Evolutionary conservation across 2,888 invertebrate species (phyloP).

Genomic region (Steinernema scapterisci): DNA sequence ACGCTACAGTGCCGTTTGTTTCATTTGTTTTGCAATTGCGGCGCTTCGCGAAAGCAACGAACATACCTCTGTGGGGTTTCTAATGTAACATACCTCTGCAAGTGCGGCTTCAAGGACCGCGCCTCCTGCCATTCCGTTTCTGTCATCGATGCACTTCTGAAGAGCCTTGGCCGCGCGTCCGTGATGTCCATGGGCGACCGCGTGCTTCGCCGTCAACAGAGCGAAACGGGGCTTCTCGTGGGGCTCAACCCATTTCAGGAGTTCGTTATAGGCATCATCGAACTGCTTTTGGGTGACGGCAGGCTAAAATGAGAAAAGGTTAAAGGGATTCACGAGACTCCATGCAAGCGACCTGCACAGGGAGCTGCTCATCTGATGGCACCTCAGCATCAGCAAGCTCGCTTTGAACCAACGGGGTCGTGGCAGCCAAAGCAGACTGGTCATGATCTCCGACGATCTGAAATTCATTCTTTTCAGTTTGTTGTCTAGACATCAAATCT

Average conservation of each 20-base stretch:
- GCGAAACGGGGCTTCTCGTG: conserved; percentile 73
- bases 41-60: background rate
- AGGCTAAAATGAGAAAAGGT: conserved; percentile 20
- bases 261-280: conserved; percentile 75
- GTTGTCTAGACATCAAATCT: background rate
- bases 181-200: conserved; percentile 79
- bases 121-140: conserved; percentile 25
- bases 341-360: too few species aligned
- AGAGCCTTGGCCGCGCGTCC: conserved; percentile 82
- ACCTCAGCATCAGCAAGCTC: background rate
- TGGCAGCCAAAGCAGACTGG: background rate
- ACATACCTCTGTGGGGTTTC: background rate
- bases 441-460: conserved; percentile 12
- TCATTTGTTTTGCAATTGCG: background rate
- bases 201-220: conserved; percentile 79
- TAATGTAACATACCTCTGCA: background rate
- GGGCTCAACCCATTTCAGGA: conserved; percentile 82
- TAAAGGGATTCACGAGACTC: too few species aligned
- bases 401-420: background rate
- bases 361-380: background rate
- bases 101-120: background rate
- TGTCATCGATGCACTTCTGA: conserved; percentile 79
- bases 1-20: conserved; percentile 27
- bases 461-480: background rate
- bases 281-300: conserved; percentile 70